Evolutionary conservation across 2,888 invertebrate species (phyloP), one percentile per base, ranked within the genome.

Genomic region (Oeneis ivallda): DNA sequence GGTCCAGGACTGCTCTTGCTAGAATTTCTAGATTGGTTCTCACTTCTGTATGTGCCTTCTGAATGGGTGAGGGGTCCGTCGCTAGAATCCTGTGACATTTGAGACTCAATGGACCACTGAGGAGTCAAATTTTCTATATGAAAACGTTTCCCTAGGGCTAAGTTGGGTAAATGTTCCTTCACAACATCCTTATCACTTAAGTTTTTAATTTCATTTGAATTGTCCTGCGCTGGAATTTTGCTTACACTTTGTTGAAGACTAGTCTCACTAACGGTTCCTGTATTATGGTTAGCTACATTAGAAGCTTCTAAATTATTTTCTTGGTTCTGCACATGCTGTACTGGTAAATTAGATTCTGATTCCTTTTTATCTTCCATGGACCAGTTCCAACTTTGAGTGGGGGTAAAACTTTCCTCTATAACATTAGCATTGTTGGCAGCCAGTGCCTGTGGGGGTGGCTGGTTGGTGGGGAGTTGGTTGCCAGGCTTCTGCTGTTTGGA

Each of bases 51-150:
- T 54, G 93, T 93, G 64, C 93, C 93, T 76, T 94, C 94, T 10
- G 94, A 93, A 11, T 93, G 93, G 58, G 93, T 93, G 47, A 93
- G 85, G 26, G 93, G 86, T 41, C 94, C 93, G 74, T 94, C 94
- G 69, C 94, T 94, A 2, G 94, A 94, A 74, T 94, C 94, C 77
- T 94, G 93, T 10, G 94, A 94, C 83, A 93, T 92, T 79, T 94
- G 94, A 43, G 94, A 94, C 77, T 94, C 94, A 63, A 93, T 93
- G 6, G 94, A 94, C 94, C 94, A 94, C 73, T 94, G 94, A 2
- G 94, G 94, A 19, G 94, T 87, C 72, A 89, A 77, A 77, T 86
- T 87, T 52, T 89, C 86, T 75, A 88, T 76, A 73, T 90, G 85
- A 66, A 87, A 83, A 50, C 89, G 81, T 70, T 88, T 92, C 43